These are phyloP conservation scores for Chionoecetes opilio DNA, from an alignment of 1,140 invertebrate genomes.

Conservation along the genomic window DNA sequence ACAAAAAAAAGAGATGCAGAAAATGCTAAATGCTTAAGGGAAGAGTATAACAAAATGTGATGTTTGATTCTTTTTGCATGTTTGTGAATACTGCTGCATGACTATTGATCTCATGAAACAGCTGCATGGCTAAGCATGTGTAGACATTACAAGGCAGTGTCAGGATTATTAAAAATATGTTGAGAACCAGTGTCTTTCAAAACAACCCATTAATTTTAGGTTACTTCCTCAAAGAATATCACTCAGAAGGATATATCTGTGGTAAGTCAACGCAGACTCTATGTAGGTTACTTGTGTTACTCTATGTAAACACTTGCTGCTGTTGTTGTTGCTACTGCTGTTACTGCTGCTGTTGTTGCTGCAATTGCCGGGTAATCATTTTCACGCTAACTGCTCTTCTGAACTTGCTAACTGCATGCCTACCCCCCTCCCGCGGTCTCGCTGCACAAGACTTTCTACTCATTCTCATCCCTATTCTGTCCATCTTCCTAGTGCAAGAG, in stretches of 20 bases:
- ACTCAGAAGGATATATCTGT: constrained; percentile 49
- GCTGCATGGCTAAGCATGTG: not conserved
- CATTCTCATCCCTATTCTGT: too few species aligned
- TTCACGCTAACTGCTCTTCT: too few species aligned
- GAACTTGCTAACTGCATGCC: too few species aligned
- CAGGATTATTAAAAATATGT: not conserved
- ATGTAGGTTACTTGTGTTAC: not conserved
- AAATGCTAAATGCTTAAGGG: too few species aligned
- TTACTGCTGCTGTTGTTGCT: not conserved
- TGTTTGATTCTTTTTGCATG: too few species aligned
- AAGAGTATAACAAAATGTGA: too few species aligned
- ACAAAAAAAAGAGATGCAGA: too few species aligned
- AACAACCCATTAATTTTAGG: constrained; percentile 40
- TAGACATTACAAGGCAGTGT: not conserved
- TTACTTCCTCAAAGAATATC: constrained; percentile 37
- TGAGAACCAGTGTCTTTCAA: not conserved
- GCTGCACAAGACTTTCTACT: too few species aligned
- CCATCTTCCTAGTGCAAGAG: too few species aligned
- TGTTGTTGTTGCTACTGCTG: not conserved
- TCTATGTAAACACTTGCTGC: not conserved
- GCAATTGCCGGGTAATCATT: not conserved
- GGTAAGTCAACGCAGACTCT: constrained; percentile 32
- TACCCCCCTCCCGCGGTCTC: too few species aligned
- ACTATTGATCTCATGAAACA: constrained; percentile 3
- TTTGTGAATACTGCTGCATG: not conserved